These are phyloP conservation scores for Indicator indicator DNA, from an alignment of 2,113 vertebrate species.

Conservation along the genomic window DNA sequence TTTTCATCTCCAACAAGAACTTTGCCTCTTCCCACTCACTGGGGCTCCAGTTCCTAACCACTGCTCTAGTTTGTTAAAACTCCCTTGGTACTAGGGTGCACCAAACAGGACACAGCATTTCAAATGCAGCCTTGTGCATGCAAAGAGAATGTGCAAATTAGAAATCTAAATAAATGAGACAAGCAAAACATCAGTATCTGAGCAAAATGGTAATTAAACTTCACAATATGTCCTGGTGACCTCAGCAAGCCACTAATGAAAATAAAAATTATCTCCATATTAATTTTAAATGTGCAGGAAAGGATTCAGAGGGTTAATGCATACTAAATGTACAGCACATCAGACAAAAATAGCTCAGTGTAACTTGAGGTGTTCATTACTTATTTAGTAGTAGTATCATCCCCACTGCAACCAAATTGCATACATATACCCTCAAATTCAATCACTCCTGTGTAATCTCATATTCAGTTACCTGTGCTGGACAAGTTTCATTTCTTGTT, in stretches of 20 bases:
- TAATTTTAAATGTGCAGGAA: not conserved
- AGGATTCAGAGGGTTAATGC: not conserved
- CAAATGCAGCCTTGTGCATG: not conserved
- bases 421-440: not conserved
- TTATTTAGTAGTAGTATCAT: not conserved
- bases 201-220: not conserved
- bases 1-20: not conserved
- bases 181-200: not conserved
- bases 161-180: not conserved
- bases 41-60: not conserved
- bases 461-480: slow-evolving; percentile 25
- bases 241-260: not conserved
- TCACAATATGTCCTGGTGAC: not conserved
- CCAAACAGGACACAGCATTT: not conserved
- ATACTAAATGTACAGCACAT: not conserved
- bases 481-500: not conserved
- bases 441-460: not conserved
- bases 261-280: not conserved
- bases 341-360: not conserved
- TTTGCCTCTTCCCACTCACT: not conserved
- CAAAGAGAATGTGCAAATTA: not conserved
- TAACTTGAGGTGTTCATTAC: not conserved
- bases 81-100: not conserved
- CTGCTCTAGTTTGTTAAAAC: not conserved
- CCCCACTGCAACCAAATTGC: not conserved